Evolutionary conservation across 2,888 invertebrate genomes (phyloP).

Genomic region (Xestia xanthographa): DNA sequence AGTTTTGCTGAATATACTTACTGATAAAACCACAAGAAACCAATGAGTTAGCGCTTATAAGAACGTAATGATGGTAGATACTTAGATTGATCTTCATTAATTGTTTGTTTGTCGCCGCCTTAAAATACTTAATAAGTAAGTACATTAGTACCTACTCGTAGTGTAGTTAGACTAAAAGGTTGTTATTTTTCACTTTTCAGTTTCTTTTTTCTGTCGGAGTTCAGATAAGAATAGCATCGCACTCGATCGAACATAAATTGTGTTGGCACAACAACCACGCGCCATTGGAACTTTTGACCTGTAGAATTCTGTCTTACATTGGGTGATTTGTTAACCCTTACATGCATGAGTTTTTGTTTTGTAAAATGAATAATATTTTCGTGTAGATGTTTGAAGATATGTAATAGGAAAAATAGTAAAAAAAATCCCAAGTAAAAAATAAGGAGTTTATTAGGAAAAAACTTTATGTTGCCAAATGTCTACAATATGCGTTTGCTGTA

Average conservation of each 20-base stretch:
- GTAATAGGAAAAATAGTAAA: no score
- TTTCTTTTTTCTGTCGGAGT: not conserved
- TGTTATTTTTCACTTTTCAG: not conserved
- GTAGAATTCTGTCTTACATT: not conserved
- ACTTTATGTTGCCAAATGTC: no score
- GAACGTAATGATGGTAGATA: no score
- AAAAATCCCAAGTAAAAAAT: no score
- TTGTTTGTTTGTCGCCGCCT: not conserved
- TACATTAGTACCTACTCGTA: no score
- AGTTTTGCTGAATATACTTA: not conserved
- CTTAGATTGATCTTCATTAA: no score
- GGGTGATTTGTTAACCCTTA: not conserved
- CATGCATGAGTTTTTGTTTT: no score
- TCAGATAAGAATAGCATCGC: not conserved
- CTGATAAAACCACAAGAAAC: not conserved
- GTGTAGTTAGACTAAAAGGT: no score
- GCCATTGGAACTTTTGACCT: not conserved
- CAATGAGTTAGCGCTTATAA: not conserved
- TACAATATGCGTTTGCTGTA: no score
- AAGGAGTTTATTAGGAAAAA: no score
- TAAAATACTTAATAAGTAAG: not conserved
- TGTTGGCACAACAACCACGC: constrained; percentile 4
- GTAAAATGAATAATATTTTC: no score
- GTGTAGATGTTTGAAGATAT: no score
- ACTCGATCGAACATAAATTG: not conserved